Evolutionary conservation across 2,888 invertebrate genomes (phyloP), one percentile per base, ranked within the genome.

Genomic region (Drosophila seclusa): DNA sequence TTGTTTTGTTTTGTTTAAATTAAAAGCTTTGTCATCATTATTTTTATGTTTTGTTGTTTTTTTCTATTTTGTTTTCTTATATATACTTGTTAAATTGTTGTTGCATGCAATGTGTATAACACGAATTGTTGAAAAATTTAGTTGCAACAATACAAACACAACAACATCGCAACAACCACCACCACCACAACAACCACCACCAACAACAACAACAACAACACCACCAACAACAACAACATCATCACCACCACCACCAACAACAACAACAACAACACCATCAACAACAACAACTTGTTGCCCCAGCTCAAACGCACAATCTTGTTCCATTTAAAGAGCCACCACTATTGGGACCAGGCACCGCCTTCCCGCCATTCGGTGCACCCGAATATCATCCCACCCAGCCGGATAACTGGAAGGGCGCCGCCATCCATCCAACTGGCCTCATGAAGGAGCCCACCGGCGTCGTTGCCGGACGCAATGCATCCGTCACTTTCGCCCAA

Each of bases 391-490:
- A 93, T 91, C 90, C 92, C 86, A 91, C 92, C 87, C 91, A 92
- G 75, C 92, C 92, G 55, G 93, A 93, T 38, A 92, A 91, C 80
- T 93, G 93, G 93, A 93, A 93, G 83, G 91, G 92, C 40, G 90
- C 92, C 74, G 89, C 92, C 60, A 92, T 92, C 73, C 93, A 93
- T 89, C 90, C 92, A 73, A 91, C 95, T 24, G 95, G 95, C 6
- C 94, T 95, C 92, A 94, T 95, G 94, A 95, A 95, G 91, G 95
- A 95, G 67, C 94, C 95, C 84, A 89, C 93, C 66, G 85, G 85
- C 78, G 94, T 94, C 1, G 94, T 94, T 3, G 89, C 92, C 69
- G 92, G 92, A 76, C 93, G 93, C 80, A 93, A 92, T 91, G 92
- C 92, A 58, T 91, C 92, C 70, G 91, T 92, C 54, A 91, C 92